Percentiles rank a stretch among this genome's conserved stretches.
These are phyloP conservation scores for Brachionus asplanchnoidis DNA, from an alignment of 1,140 invertebrate genomes.

Conservation along the genomic window DNA sequence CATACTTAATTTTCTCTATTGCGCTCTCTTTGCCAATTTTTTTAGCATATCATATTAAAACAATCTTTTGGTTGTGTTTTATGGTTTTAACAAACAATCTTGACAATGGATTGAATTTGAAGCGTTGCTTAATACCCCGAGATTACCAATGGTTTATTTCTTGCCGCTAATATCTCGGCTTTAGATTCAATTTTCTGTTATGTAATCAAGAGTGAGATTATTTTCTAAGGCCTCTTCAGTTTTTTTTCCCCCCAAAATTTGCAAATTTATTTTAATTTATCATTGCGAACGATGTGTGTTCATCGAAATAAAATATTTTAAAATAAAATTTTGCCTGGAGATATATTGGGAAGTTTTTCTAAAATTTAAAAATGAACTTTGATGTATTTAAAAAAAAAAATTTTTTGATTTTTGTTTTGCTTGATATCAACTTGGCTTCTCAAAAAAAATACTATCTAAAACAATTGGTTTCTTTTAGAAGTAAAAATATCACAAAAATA, in stretches of 20 bases:
- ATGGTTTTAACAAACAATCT: background rate
- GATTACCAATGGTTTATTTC: background rate
- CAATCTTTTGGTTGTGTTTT: background rate
- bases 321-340: no score
- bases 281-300: background rate
- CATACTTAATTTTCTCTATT: conserved; percentile 1
- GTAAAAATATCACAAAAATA: no score
- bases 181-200: background rate
- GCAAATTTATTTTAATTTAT: background rate
- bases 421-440: no score
- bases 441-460: no score
- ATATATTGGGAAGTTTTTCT: no score
- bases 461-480: no score
- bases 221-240: background rate
- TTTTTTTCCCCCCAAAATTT: background rate
- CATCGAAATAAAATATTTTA: background rate
- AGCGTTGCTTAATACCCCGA: background rate
- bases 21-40: background rate
- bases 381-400: no score
- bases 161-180: background rate
- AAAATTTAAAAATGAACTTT: no score
- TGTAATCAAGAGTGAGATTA: background rate
- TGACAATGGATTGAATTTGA: background rate
- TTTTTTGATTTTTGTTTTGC: no score
- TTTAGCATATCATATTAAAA: background rate